Conservation (phyloP, 2,888 invertebrate genomes). For the Dynastes maya region DNA sequence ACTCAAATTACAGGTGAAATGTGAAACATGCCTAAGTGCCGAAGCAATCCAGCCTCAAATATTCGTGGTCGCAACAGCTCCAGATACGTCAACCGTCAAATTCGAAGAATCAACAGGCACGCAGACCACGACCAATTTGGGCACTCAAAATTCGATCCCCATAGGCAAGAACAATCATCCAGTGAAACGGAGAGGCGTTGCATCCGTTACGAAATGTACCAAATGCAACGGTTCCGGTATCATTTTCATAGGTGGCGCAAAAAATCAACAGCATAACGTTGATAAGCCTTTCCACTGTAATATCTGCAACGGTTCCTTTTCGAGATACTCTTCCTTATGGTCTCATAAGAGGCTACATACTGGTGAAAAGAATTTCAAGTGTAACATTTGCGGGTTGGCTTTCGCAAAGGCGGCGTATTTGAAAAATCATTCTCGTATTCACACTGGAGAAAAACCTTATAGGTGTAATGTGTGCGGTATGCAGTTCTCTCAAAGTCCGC, state of each 20-base stretch:
- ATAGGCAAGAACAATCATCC: constrained; percentile 77
- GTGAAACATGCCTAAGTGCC: constrained; percentile 69
- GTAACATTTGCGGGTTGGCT: constrained; percentile 89
- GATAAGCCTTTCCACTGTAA: constrained; percentile 93
- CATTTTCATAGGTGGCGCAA: constrained; percentile 83
- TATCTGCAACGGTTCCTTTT: constrained; percentile 80
- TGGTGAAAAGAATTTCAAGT: constrained; percentile 87
- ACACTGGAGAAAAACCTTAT: constrained; percentile 80
- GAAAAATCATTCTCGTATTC: constrained; percentile 90
- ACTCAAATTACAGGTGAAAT: constrained; percentile 62
- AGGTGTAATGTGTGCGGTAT: constrained; percentile 88
- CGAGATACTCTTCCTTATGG: constrained; percentile 89
- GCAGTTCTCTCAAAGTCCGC: constrained; percentile 92
- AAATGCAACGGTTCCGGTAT: constrained; percentile 92
- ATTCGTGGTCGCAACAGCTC: constrained; percentile 76
- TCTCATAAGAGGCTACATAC: constrained; percentile 91
- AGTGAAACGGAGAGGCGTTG: constrained; percentile 87
- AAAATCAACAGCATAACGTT: constrained; percentile 75
- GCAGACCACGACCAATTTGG: constrained; percentile 56
- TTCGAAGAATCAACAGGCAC: constrained; percentile 67
- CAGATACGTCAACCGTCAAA: constrained; percentile 65
- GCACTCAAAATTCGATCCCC: constrained; percentile 72
- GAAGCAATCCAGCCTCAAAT: constrained; percentile 73
- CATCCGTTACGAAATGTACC: constrained; percentile 89
- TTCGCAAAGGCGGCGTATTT: constrained; percentile 93